Evolutionary conservation across 2,113 vertebrate species (phyloP).

Genomic region (Balaenoptera acutorostrata): DNA sequence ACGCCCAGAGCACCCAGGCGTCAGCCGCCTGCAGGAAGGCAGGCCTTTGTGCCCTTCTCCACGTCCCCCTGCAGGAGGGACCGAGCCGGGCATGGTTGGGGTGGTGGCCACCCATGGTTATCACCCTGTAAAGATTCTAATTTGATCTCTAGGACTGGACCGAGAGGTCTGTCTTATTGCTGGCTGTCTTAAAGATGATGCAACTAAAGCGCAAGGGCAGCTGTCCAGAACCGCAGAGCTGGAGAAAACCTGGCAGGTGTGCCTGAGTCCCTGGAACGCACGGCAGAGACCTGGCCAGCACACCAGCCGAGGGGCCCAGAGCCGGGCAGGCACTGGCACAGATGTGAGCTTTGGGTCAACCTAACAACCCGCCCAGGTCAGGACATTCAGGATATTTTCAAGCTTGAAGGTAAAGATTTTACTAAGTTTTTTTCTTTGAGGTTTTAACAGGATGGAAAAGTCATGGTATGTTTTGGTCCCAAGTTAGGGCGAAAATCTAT

Average conservation of each 20-base stretch:
- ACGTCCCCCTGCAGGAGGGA: too few relatives aligned
- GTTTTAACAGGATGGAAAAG: background rate
- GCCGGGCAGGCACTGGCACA: rapidly evolving
- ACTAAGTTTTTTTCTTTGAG: background rate
- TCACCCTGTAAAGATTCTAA: too few relatives aligned
- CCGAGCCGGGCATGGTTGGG: background rate
- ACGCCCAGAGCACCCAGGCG: too few relatives aligned
- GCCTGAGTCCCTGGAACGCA: rapidly evolving
- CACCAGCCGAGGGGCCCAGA: too few relatives aligned
- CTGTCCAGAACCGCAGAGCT: too few relatives aligned
- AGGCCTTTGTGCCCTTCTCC: background rate
- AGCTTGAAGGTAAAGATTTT: too few relatives aligned
- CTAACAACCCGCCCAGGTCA: too few relatives aligned
- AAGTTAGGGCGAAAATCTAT: background rate
- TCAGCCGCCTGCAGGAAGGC: too few relatives aligned
- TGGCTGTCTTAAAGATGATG: rapidly evolving
- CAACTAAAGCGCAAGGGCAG: background rate
- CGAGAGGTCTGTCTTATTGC: rapidly evolving
- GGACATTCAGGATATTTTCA: background rate
- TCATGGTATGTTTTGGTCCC: background rate
- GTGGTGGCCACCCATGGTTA: background rate
- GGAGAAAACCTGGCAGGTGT: background rate
- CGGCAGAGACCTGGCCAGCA: background rate
- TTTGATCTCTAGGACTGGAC: background rate
- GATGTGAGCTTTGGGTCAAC: background rate